These are phyloP conservation scores for Callithrix jacchus DNA, from an alignment of 2,113 vertebrate species.

Conservation along the genomic window DNA sequence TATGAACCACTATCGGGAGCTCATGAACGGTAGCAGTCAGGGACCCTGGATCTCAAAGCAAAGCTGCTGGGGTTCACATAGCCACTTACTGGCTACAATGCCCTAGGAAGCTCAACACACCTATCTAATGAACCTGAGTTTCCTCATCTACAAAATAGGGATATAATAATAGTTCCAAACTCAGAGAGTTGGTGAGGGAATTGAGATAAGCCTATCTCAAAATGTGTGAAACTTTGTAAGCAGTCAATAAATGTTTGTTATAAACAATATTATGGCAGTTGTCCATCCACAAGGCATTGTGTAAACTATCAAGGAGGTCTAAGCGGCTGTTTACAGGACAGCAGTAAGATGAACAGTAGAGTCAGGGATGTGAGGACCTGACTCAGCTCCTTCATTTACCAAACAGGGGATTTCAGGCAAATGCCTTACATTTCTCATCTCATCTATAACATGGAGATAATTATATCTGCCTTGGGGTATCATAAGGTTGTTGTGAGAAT, in stretches of 20 bases:
- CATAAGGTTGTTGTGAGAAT: not conserved
- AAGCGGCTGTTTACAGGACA: not conserved
- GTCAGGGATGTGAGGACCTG: too few species aligned
- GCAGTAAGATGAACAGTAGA: not conserved
- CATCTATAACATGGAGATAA: not conserved
- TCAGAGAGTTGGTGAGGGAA: not conserved
- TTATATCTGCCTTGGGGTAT: not conserved
- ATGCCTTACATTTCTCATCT: not conserved
- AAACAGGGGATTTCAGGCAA: not conserved
- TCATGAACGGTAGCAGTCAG: fast-evolving
- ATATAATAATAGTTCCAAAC: not conserved
- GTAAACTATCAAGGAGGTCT: not conserved
- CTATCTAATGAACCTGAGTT: not conserved
- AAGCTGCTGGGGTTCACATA: not conserved
- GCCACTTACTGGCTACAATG: not conserved
- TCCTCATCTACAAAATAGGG: not conserved
- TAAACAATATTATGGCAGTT: not conserved
- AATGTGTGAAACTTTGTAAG: not conserved
- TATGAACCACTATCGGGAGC: not conserved
- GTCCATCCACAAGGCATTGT: not conserved
- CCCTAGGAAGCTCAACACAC: not conserved
- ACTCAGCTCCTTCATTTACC: not conserved
- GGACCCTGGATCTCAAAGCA: not conserved
- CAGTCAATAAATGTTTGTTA: not conserved
- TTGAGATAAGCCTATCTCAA: not conserved